Conservation (phyloP, 2,888 invertebrate genomes). For the Nipponacmea schrenckii region DNA sequence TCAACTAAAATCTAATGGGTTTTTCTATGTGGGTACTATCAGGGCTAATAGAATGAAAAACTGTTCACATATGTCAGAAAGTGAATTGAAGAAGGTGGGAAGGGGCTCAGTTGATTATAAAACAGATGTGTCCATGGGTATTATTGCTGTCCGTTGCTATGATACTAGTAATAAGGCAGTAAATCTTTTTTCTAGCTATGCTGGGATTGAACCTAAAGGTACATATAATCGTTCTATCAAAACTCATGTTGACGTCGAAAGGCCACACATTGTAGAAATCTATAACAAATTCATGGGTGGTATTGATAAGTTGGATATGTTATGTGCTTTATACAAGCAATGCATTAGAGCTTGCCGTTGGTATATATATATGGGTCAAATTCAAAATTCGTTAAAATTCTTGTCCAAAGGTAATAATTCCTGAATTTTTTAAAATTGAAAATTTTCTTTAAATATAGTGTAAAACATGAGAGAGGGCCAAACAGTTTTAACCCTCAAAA, state of each 20-base stretch:
- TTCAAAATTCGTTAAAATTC: too few relatives aligned
- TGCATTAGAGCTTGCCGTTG: background rate
- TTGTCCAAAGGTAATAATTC: too few relatives aligned
- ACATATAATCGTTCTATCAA: background rate
- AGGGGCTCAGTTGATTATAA: background rate
- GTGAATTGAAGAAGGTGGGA: background rate
- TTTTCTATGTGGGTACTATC: background rate
- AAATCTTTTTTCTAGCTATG: background rate
- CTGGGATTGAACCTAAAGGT: background rate
- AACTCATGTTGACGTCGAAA: background rate
- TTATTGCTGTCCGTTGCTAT: background rate
- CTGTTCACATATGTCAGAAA: background rate
- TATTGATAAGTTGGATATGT: background rate
- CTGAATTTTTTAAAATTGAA: too few relatives aligned
- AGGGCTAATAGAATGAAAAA: slow-evolving; percentile 1
- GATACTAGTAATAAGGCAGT: background rate
- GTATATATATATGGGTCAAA: too few relatives aligned
- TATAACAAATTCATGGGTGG: background rate
- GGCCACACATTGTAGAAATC: background rate
- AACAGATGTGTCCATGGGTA: background rate
- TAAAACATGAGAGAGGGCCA: too few relatives aligned
- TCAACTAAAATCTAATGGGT: background rate
- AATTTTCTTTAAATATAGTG: too few relatives aligned
- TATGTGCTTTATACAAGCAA: background rate
- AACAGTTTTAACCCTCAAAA: too few relatives aligned